Base-by-base conservation (phyloP, 1,140 invertebrate genomes). In the Habropoda laboriosa region DNA sequence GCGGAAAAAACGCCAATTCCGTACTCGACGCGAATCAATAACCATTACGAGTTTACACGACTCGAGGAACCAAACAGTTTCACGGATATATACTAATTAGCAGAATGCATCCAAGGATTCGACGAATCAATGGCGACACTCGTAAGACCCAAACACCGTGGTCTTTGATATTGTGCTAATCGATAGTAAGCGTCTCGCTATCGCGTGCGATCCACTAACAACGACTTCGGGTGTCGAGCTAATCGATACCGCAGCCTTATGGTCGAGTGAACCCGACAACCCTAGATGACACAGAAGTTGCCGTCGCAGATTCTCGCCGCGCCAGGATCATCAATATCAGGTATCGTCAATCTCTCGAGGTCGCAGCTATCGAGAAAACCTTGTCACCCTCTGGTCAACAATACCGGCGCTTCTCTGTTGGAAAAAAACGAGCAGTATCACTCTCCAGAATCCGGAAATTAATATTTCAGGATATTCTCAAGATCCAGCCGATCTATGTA, bases 241-340 rank as follows among this genome's bases (percentile, higher is more conserved):
- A 32, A 66, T 66, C 42, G 63, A 66, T 47, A 45, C 21, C 42
- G 8, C 21, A 16, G 16, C 42, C 27, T 27, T 47, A 32, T 35
- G 64, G 30, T 67, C 64, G 21, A 27, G 16, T n/a, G 27, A 45
- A 49, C 21, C 3, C 47, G 35, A 24, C 38, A 35, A 30, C 35
- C 35, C 24, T 16, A 40, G 7, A 42, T 30, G 67, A 70, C 51
- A 57, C 24, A n/a, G 24, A 40, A 70, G 16, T 70, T 68, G 7
- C 45, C 10, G 30, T 6, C 27, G 49, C 42, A 8, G 30, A 24
- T 30, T 49, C 45, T 12, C 21, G n/a, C 45, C 47, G 47, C 21
- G 8, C 8, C 13, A 30, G 45, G 64, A 49, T 68, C 64, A 51
- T 68, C 64, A 51, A 68, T 68, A 68, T 68, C 64, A 51, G 64